phyloP scores from a whole-genome alignment of 2,888 invertebrate species.

The Napeogenes sylphis region DNA sequence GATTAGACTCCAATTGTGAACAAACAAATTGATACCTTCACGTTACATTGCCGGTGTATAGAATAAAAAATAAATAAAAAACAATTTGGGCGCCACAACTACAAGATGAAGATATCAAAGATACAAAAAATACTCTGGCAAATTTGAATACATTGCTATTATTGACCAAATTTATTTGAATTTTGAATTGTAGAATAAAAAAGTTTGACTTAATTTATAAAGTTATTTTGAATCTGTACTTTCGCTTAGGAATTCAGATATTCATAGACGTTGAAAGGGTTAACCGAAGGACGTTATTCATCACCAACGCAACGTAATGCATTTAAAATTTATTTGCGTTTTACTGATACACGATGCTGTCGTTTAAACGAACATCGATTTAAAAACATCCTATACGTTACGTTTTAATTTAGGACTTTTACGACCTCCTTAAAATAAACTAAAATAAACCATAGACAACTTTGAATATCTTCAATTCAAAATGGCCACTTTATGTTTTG shows the following conservation, averaged over 20 bases:
- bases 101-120: neutral
- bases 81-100: slow-evolving; percentile 10
- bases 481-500: slow-evolving; percentile 34
- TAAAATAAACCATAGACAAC: slow-evolving; percentile 45
- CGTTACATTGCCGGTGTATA: slow-evolving; percentile 17
- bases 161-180: neutral
- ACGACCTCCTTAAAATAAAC: slow-evolving; percentile 39
- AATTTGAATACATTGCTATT: neutral
- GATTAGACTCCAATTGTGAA: slow-evolving; percentile 40
- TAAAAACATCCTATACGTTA: slow-evolving; percentile 47
- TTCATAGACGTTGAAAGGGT: slow-evolving; percentile 53
- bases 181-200: no score
- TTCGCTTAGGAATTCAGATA: slow-evolving; percentile 20
- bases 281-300: slow-evolving; percentile 60
- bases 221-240: slow-evolving; percentile 10
- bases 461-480: slow-evolving; percentile 27
- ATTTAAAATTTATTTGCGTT: slow-evolving; percentile 71
- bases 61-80: slow-evolving; percentile 14
- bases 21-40: slow-evolving; percentile 39
- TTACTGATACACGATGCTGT: slow-evolving; percentile 53
- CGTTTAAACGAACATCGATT: slow-evolving; percentile 52
- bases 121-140: slow-evolving; percentile 4
- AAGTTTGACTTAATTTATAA: no score
- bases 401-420: slow-evolving; percentile 40
- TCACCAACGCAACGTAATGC: slow-evolving; percentile 62